Percentiles rank a stretch among this genome's conserved stretches.
Conservation (phyloP, 2,888 invertebrate genomes). For the Ochlodes sylvanus region DNA sequence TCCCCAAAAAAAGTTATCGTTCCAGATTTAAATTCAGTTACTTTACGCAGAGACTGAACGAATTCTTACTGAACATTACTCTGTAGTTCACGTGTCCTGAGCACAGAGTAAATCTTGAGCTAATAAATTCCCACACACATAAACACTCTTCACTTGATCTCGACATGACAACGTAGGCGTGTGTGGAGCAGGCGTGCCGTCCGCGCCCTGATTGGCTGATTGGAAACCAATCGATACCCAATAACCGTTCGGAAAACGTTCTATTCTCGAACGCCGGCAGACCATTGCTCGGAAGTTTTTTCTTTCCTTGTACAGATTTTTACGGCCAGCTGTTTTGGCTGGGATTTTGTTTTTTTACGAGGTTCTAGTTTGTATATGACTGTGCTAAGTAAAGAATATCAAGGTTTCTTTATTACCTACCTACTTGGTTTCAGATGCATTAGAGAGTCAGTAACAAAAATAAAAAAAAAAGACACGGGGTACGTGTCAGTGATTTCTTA, state of each 20-base stretch:
- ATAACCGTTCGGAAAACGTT: slow-evolving; percentile 60
- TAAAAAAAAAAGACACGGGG: no score
- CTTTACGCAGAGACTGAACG: no score
- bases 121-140: not conserved
- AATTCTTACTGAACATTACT: no score
- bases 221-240: slow-evolving; percentile 81
- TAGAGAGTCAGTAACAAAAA: no score
- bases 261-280: slow-evolving; percentile 43
- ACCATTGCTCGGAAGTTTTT: slow-evolving; percentile 45
- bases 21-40: no score
- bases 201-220: slow-evolving; percentile 74
- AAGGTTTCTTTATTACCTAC: no score
- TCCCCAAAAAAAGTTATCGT: no score
- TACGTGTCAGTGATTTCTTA: no score
- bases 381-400: no score
- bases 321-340: not conserved
- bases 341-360: not conserved
- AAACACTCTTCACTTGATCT: slow-evolving; percentile 9
- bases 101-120: not conserved
- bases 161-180: slow-evolving; percentile 59
- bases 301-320: slow-evolving; percentile 33
- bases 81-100: no score
- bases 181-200: slow-evolving; percentile 64
- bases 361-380: not conserved
- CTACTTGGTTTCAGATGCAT: no score